phyloP scores from a whole-genome alignment of 2,797 vertebrate species.

The Lacerta viridis region DNA sequence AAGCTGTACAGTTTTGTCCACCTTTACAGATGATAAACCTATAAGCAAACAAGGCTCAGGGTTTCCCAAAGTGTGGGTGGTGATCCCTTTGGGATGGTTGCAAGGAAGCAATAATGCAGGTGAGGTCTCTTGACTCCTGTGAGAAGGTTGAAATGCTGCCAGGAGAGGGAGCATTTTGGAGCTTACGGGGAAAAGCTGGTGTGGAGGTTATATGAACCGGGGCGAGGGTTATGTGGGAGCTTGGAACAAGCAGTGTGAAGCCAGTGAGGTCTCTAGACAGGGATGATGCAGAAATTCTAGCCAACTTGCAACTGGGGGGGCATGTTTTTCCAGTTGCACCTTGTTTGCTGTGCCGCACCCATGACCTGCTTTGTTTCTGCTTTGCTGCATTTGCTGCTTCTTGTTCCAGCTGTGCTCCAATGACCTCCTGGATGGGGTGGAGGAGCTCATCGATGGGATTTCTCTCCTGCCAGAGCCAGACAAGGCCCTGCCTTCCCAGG shows the following conservation, averaged over 20 bases:
- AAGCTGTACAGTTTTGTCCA: neutral
- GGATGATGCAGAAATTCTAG: neutral
- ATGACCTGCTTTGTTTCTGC: neutral
- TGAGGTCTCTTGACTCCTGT: neutral
- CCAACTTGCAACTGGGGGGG: neutral
- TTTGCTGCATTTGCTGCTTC: neutral
- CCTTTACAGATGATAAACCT: neutral
- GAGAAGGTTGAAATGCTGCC: no score
- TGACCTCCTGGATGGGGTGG: slow-evolving; percentile 86
- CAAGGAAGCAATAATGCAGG: neutral
- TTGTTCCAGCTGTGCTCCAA: slow-evolving; percentile 90
- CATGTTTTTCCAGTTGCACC: neutral
- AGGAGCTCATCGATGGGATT: slow-evolving; percentile 92
- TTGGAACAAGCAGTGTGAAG: neutral
- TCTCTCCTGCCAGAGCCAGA: slow-evolving; percentile 88
- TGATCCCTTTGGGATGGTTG: neutral
- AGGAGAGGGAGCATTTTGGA: neutral
- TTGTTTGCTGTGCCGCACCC: neutral
- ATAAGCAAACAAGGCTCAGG: neutral
- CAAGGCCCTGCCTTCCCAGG: slow-evolving; percentile 87
- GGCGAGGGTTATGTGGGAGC: no score
- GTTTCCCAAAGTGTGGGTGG: neutral
- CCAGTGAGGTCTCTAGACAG: neutral
- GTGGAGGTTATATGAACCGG: neutral
- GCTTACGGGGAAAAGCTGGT: neutral